These are phyloP conservation scores for Xenus cinereus DNA, from an alignment of 2,113 vertebrate species.

Conservation along the genomic window DNA sequence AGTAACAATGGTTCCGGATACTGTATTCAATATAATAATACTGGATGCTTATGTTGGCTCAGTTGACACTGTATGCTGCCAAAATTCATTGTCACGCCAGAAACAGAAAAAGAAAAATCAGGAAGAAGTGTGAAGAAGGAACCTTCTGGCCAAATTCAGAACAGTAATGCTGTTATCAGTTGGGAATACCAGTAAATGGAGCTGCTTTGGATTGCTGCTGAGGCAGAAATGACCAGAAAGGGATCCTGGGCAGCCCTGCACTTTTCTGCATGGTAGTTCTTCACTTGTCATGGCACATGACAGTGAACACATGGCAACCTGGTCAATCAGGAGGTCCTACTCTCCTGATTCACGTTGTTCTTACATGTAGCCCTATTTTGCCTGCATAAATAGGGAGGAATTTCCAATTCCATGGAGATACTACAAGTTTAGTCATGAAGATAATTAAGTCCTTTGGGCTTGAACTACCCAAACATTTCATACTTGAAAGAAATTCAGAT, in stretches of 20 bases:
- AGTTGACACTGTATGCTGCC: not conserved
- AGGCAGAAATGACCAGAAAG: not conserved
- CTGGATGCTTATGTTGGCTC: slow-evolving; percentile 17
- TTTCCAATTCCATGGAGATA: slow-evolving; percentile 51
- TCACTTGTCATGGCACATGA: not conserved
- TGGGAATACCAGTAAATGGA: not conserved
- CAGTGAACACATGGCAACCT: not conserved
- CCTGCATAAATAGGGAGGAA: slow-evolving; percentile 42
- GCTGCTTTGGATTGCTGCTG: not conserved
- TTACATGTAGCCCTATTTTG: slow-evolving; percentile 44
- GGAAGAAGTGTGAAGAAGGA: slow-evolving; percentile 3
- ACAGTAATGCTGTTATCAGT: not conserved
- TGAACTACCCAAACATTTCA: slow-evolving; percentile 53
- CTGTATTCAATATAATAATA: not conserved
- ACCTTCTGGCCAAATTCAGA: slow-evolving; percentile 15
- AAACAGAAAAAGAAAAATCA: not conserved
- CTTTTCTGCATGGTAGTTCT: not conserved
- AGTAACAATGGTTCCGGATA: not conserved
- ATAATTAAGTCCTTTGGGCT: slow-evolving; percentile 66
- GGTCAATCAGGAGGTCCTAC: not conserved
- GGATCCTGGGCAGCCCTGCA: not conserved
- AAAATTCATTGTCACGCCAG: not conserved
- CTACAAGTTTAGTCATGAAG: slow-evolving; percentile 63
- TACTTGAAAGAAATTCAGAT: slow-evolving; percentile 66
- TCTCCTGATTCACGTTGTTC: slow-evolving; percentile 32